Evolutionary conservation across 2,113 vertebrate species (phyloP).

Genomic region (Pandion haliaetus): DNA sequence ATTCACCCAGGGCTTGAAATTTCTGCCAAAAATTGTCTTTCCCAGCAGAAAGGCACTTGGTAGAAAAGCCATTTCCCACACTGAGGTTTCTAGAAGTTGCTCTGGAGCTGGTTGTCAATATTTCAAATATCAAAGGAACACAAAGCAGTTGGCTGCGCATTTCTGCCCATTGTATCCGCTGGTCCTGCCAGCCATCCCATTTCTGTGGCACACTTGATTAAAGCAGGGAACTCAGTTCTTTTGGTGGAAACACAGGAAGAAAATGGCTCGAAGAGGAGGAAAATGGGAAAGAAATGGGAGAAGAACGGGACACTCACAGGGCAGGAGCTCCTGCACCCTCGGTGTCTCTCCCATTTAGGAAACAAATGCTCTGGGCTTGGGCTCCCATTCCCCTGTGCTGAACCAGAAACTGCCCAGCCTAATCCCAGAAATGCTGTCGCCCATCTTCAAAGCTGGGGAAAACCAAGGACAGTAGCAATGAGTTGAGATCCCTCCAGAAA

Average conservation of each 20-base stretch:
- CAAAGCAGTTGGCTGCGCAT: accelerated
- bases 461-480: neutral
- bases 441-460: neutral
- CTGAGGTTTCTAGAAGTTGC: neutral
- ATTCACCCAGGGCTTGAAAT: neutral
- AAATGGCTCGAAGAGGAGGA: neutral
- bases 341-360: neutral
- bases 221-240: neutral
- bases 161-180: accelerated
- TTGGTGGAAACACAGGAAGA: neutral
- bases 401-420: neutral
- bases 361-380: accelerated
- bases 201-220: neutral
- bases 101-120: neutral
- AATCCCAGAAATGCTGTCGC: neutral
- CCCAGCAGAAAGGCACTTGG: neutral
- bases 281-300: neutral
- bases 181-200: neutral
- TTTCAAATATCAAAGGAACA: neutral
- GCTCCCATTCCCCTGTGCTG: neutral
- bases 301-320: neutral
- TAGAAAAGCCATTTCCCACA: neutral
- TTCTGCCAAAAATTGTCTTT: neutral
- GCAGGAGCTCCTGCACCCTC: neutral
- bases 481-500: neutral